These are phyloP conservation scores for Takifugu ocellatus DNA, from an alignment of 2,797 vertebrate genomes.

Conservation along the genomic window DNA sequence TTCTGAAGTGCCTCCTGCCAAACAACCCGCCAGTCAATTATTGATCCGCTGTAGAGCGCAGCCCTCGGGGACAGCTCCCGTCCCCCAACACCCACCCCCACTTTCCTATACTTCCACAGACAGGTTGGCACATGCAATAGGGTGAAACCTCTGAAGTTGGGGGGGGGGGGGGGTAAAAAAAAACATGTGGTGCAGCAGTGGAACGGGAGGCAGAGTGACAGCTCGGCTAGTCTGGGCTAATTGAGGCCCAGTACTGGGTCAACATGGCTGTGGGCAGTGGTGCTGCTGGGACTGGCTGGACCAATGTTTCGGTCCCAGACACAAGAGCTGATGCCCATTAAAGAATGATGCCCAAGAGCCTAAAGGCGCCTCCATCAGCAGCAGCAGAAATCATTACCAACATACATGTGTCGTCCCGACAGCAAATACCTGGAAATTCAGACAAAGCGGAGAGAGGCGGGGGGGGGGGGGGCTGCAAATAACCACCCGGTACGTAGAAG, in stretches of 20 bases:
- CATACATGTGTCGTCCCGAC: constrained; percentile 28
- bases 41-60: constrained; percentile 48
- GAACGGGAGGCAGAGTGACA: constrained; percentile 42
- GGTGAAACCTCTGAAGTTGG: constrained; percentile 35
- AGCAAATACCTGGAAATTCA: constrained; percentile 31
- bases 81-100: background rate
- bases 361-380: constrained; percentile 26
- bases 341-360: constrained; percentile 23
- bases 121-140: constrained; percentile 48
- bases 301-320: constrained; percentile 27
- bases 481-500: constrained; percentile 37
- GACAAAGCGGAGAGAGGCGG: background rate
- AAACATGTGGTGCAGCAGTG: constrained; percentile 13
- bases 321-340: constrained; percentile 48
- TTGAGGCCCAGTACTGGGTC: constrained; percentile 40
- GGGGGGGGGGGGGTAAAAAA: no score
- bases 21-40: constrained; percentile 62
- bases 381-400: constrained; percentile 28
- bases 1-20: constrained; percentile 94
- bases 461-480: constrained; percentile 29
- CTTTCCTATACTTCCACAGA: constrained; percentile 20
- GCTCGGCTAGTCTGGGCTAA: constrained; percentile 44
- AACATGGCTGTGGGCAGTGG: constrained; percentile 31
- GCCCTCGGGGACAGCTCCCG: constrained; percentile 44
- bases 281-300: constrained; percentile 9